Base-by-base conservation (phyloP, 2,113 vertebrate genomes). In the Myocastor coypus region DNA sequence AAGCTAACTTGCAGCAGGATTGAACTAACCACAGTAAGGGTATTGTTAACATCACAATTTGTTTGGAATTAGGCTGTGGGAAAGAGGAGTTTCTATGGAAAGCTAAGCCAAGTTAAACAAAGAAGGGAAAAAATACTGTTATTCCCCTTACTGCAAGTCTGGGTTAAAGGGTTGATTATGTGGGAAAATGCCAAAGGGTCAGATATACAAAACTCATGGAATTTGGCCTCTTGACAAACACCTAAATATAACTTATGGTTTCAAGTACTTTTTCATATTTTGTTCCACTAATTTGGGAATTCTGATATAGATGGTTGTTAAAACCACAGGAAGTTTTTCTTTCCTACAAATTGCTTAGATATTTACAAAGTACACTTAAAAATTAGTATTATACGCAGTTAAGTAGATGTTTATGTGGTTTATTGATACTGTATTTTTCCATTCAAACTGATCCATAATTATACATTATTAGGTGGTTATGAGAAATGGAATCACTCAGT, bases 61-160 rank as follows among this genome's bases (percentile, higher is more conserved):
- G 94, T 97, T 98, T 97, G 96, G 97, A 97, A 96, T 94, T 91
- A 97, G 82, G 93, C 97, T 98, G 98, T 98, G 98, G 98, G 98
- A 98, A 99, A 98, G 80, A 98, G 95, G 95, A 98, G 90, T 98
- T 98, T 96, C 93, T 98, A 96, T 80, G 94, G 95, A 98, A 98
- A 98, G 95, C 95, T 89, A 96, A 97, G 98, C 98, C 98, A 98
- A 98, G 97, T 97, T 98, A 98, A 98, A 98, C 97, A 98, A 95
- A 98, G 87, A 90, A 97, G 89, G 93, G 59, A 87, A 98, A 96
- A 98, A 98, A 98, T 97, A 90, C 97, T 97, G 90, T 94, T 97
- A 96, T 98, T 97, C 94, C 94, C 95, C 97, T 97, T 97, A 98
- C 96, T 98, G 95, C 98, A 98, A 98, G 98, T 98, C 95, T 98